These are phyloP conservation scores for Diploscapter pachys DNA, from an alignment of 1,140 invertebrate genomes.

Conservation along the genomic window DNA sequence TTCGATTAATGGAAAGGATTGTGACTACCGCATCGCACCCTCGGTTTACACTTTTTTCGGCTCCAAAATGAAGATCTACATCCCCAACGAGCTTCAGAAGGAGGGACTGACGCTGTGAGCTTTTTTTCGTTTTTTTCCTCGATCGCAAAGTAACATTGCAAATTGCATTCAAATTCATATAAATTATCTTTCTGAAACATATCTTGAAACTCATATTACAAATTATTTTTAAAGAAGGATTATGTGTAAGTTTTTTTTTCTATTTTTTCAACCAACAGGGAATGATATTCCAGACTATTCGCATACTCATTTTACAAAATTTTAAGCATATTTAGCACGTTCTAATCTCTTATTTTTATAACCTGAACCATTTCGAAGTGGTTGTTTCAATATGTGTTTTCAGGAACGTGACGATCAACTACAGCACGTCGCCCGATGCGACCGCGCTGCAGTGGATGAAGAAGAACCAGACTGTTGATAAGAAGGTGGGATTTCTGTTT, in stretches of 20 bases:
- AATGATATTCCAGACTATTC: no score
- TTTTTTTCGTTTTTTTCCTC: background rate
- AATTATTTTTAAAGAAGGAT: no score
- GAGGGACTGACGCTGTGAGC: slow-evolving; percentile 21
- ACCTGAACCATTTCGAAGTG: background rate
- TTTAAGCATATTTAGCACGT: no score
- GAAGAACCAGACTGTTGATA: slow-evolving; percentile 80
- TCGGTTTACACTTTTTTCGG: slow-evolving; percentile 69
- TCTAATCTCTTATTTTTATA: no score
- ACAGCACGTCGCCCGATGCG: slow-evolving; percentile 71
- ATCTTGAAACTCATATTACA: background rate
- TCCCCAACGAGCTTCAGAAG: slow-evolving; percentile 63
- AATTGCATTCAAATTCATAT: slow-evolving; percentile 34
- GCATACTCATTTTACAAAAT: no score
- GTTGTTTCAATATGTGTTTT: slow-evolving; percentile 59
- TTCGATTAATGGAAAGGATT: slow-evolving; percentile 60
- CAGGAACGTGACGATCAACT: slow-evolving; percentile 70
- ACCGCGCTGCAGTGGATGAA: slow-evolving; percentile 84
- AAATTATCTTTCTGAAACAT: background rate
- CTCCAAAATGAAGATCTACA: slow-evolving; percentile 71
- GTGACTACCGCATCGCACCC: slow-evolving; percentile 67
- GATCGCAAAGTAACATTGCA: background rate
- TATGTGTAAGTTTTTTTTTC: no score
- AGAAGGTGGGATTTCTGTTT: slow-evolving; percentile 78
- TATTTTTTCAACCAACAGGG: no score